A percentile compares a stretch with the other conserved stretches of the same genome.
Conservation (phyloP, 2,888 invertebrate species). For the Acleris laterana region DNA sequence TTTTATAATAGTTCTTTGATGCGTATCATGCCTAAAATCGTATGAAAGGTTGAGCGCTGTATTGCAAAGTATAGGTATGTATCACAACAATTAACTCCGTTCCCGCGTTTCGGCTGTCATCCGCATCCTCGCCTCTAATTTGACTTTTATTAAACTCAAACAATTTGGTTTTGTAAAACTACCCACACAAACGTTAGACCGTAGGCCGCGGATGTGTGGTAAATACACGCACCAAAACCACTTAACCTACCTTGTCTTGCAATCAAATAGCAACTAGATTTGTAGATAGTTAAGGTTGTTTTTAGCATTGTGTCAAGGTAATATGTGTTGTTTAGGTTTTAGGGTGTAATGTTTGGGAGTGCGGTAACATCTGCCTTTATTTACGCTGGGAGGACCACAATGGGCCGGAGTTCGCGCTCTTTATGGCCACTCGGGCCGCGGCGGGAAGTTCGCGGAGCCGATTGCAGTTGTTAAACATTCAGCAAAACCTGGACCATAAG, state of each 20-base stretch:
- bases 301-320: constrained; percentile 39
- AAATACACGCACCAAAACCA: constrained; percentile 38
- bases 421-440: constrained; percentile 20
- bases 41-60: too few species aligned
- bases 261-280: constrained; percentile 42
- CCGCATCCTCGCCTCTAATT: constrained; percentile 73
- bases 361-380: constrained; percentile 83
- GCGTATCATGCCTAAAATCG: too few species aligned
- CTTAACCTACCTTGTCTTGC: constrained; percentile 24
- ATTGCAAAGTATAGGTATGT: neutral
- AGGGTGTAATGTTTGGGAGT: constrained; percentile 65
- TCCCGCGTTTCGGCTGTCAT: constrained; percentile 63
- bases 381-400: constrained; percentile 79
- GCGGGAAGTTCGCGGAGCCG: constrained; percentile 56
- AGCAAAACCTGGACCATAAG: neutral
- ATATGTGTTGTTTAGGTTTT: constrained; percentile 44
- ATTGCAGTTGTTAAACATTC: constrained; percentile 37
- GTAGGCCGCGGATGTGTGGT: constrained; percentile 51
- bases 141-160: constrained; percentile 78
- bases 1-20: too few species aligned
- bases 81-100: constrained; percentile 41
- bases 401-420: constrained; percentile 50
- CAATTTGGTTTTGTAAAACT: constrained; percentile 80
- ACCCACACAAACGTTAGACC: constrained; percentile 71
- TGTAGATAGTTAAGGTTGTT: constrained; percentile 41